Evolutionary conservation across 1,140 invertebrate genomes (phyloP), one percentile per base, ranked within the genome.

Genomic region (Micrasema minimum): DNA sequence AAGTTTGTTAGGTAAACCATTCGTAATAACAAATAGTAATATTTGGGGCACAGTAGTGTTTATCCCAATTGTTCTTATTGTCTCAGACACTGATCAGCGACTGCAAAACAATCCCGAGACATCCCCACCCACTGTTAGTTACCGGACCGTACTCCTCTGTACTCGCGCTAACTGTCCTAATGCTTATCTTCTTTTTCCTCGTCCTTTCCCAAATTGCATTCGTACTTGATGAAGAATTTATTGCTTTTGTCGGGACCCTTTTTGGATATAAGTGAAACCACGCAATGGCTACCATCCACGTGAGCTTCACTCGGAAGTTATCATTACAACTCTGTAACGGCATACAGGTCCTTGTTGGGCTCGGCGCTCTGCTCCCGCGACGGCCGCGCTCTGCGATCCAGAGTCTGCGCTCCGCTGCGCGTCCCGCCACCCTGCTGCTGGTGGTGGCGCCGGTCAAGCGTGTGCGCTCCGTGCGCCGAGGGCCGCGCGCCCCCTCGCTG

Each of bases 251-350:
- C 37, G 43, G 31, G n/a, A 68, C 26, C 46, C 23, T 65, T 69
- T 50, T 69, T 71, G 18, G 61, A 55, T 53, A 71, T 53, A 75
- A 75, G 74, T 72, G 74, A 72, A 72, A 66, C 74, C 57, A 66
- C 23, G 61, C 66, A 66, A 66, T 62, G 62, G 20, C 61, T 68
- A 35, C 41, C 68, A 65, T 71, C 62, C 57, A 41, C 61, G 45
- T 55, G 51, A 37, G 74, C 55, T 70, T 62, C 74, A 72, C 74
- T 75, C 64, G 70, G 38, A 70, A 75, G 74, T 75, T 71, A 71
- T 75, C 74, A 75, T 77, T 80, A 83, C 66, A 83, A 80, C 66
- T 82, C 82, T 12, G 80, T 83, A 48, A 83, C 81, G 16, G 81
- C 82, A 76, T 83, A 82, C 16, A 82, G 68, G 59, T 82, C 81